phyloP scores from a whole-genome alignment of 2,113 vertebrate genomes.

The Limanda limanda region DNA sequence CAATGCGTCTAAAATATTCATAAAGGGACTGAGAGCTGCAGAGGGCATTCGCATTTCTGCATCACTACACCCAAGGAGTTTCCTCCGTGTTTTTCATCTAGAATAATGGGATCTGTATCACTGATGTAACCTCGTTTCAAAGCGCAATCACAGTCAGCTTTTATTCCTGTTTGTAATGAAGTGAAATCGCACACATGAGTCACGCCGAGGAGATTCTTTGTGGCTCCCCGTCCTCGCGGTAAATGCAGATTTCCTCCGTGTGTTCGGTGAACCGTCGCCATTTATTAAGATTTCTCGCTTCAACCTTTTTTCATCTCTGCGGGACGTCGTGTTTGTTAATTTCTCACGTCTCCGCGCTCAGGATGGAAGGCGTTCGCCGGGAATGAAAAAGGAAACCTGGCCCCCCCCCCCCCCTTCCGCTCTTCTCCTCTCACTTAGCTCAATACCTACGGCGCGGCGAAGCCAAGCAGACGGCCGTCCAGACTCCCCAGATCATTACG shows the following conservation, averaged over 20 bases:
- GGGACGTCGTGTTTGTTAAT: slow-evolving; percentile 64
- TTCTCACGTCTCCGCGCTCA: slow-evolving; percentile 63
- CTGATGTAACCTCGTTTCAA: slow-evolving; percentile 23
- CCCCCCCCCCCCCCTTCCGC: slow-evolving; percentile 29
- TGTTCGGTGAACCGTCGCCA: slow-evolving; percentile 37
- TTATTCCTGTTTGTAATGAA: slow-evolving; percentile 16
- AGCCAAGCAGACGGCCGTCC: slow-evolving; percentile 68
- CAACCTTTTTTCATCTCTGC: slow-evolving; percentile 46
- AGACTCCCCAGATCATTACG: slow-evolving; percentile 75
- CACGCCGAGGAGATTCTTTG: slow-evolving; percentile 12
- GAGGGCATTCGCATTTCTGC: slow-evolving; percentile 38
- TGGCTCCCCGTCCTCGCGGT: slow-evolving; percentile 13
- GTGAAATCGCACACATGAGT: slow-evolving; percentile 29
- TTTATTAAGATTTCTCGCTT: slow-evolving; percentile 53
- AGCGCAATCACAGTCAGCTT: slow-evolving; percentile 25
- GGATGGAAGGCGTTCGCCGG: slow-evolving; percentile 45
- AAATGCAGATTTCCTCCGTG: slow-evolving; percentile 30
- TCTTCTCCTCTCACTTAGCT: slow-evolving; percentile 42
- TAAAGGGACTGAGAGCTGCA: slow-evolving; percentile 29
- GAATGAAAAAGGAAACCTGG: slow-evolving; percentile 59
- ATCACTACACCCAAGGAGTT: slow-evolving; percentile 38
- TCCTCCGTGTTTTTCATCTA: slow-evolving; percentile 42
- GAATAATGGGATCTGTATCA: slow-evolving; percentile 39
- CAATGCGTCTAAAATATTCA: slow-evolving; percentile 65
- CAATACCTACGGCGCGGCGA: slow-evolving; percentile 50